phyloP scores from a whole-genome alignment of 2,113 vertebrate species.

The Otis tarda region DNA sequence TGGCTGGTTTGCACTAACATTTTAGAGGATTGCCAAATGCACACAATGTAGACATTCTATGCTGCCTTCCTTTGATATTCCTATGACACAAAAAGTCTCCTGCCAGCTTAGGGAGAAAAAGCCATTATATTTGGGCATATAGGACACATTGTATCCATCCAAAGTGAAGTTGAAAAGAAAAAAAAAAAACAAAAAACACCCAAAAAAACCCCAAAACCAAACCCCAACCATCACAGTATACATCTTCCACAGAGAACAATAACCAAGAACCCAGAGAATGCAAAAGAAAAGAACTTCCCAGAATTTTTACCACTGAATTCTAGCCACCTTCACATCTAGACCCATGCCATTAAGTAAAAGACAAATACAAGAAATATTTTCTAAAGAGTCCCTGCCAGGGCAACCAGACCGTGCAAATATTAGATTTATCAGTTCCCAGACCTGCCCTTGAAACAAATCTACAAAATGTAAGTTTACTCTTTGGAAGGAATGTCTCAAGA shows the following conservation, averaged over 20 bases:
- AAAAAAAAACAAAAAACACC: neutral
- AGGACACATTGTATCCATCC: neutral
- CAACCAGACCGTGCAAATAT: conserved; percentile 60
- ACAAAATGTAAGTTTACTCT: conserved; percentile 38
- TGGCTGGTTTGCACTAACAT: neutral
- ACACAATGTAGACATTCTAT: neutral
- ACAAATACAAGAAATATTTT: conserved; percentile 45
- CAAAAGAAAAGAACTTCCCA: conserved; percentile 11
- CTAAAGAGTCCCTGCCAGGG: conserved; percentile 49
- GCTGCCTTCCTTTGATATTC: neutral
- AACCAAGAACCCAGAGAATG: conserved; percentile 28
- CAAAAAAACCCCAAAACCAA: too few relatives aligned
- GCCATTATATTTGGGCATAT: neutral
- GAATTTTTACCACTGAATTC: conserved; percentile 12
- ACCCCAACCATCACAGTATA: neutral
- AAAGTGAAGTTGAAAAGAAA: neutral
- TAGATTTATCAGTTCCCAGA: conserved; percentile 58
- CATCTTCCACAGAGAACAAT: conserved; percentile 18
- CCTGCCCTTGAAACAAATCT: conserved; percentile 60
- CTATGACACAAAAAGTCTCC: conserved; percentile 14
- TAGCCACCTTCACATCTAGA: conserved; percentile 57
- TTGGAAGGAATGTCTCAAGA: conserved; percentile 61
- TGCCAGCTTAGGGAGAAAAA: conserved; percentile 39
- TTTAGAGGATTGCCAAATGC: neutral
- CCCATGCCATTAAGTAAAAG: conserved; percentile 49